Evolutionary conservation across 2,888 invertebrate species (phyloP).

Genomic region (Nymphalis c-album): DNA sequence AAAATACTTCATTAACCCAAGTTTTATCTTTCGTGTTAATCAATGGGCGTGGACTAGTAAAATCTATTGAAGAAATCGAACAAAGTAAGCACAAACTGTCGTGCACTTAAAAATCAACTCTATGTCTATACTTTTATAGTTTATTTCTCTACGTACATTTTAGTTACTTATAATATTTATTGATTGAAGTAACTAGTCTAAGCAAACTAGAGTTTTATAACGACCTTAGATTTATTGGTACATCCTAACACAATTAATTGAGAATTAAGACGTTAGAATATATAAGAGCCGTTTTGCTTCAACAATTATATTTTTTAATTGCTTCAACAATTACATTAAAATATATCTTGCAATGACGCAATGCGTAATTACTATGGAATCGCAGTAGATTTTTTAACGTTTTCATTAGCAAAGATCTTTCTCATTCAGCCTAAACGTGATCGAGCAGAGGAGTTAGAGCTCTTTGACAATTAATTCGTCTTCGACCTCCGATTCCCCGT

Average conservation of each 20-base stretch:
- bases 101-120: conserved; percentile 33
- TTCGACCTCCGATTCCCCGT: too few relatives aligned
- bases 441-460: too few relatives aligned
- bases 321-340: conserved; percentile 23
- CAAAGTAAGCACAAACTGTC: conserved; percentile 37
- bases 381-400: too few relatives aligned
- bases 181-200: conserved; percentile 41
- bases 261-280: conserved; percentile 64
- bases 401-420: too few relatives aligned
- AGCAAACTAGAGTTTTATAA: conserved; percentile 67
- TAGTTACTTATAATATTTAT: conserved; percentile 9
- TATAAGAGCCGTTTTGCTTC: conserved; percentile 30
- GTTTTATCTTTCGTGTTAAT: conserved; percentile 73
- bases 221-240: conserved; percentile 67
- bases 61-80: conserved; percentile 49
- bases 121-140: conserved; percentile 34
- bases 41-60: conserved; percentile 73
- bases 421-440: too few relatives aligned
- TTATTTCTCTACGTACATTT: conserved; percentile 30
- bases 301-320: conserved; percentile 20
- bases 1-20: conserved; percentile 74
- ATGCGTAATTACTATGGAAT: too few relatives aligned
- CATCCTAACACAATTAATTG: conserved; percentile 67
- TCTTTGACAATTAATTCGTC: too few relatives aligned
- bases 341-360: background rate